phyloP scores from a whole-genome alignment of 2,113 vertebrate genomes.

The Entelurus aequoreus region DNA sequence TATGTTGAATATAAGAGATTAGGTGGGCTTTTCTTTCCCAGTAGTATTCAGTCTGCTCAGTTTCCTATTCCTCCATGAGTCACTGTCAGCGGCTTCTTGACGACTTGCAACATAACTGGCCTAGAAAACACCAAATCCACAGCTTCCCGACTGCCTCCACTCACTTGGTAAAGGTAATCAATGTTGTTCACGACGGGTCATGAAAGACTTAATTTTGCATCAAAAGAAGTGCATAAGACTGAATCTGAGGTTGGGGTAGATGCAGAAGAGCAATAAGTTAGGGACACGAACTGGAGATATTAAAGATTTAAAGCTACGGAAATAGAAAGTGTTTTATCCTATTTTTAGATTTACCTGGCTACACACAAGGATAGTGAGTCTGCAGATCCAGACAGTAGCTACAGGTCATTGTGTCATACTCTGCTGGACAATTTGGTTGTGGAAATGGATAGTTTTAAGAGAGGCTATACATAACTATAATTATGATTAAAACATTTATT shows the following conservation, averaged over 20 bases:
- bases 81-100: conserved; percentile 44
- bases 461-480: too few species aligned
- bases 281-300: conserved; percentile 11
- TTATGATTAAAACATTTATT: too few species aligned
- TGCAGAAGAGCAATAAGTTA: conserved; percentile 7
- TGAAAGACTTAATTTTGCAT: conserved; percentile 29
- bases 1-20: conserved; percentile 5
- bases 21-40: conserved; percentile 3
- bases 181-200: conserved; percentile 4
- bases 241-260: background rate
- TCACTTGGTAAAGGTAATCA: conserved; percentile 39
- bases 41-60: conserved; percentile 21
- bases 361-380: conserved; percentile 5
- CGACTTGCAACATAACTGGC: conserved; percentile 62
- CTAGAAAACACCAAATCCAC: conserved; percentile 60
- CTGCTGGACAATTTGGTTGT: too few species aligned
- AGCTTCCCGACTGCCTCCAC: conserved; percentile 41
- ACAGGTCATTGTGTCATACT: background rate
- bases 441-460: too few species aligned
- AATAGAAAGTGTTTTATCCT: conserved; percentile 19
- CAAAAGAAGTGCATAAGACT: too few species aligned
- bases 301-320: conserved; percentile 32
- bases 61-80: conserved; percentile 21
- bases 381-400: background rate
- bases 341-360: conserved; percentile 14